Percentiles rank a stretch among this genome's conserved stretches.
Evolutionary conservation across 2,888 invertebrate genomes (phyloP).

Genomic region (Leuctra nigra): DNA sequence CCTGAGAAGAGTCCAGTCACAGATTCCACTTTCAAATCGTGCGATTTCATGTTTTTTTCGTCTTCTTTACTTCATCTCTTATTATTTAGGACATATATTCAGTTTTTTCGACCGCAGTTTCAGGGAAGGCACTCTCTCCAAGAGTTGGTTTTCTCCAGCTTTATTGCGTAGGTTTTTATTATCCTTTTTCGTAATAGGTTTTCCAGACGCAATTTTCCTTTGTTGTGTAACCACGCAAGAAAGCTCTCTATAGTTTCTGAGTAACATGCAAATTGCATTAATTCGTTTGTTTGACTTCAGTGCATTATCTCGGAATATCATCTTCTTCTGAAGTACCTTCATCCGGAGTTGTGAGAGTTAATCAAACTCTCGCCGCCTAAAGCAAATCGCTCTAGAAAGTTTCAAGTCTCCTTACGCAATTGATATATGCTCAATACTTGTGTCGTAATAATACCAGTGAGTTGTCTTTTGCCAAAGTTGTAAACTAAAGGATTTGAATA

Average conservation of each 20-base stretch:
- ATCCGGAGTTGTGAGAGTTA: background rate
- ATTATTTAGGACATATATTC: no score
- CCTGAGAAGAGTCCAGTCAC: no score
- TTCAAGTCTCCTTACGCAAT: background rate
- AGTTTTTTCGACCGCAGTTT: no score
- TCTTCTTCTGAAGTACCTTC: background rate
- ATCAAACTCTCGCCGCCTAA: background rate
- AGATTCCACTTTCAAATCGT: no score
- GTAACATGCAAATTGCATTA: background rate
- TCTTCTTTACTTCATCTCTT: no score
- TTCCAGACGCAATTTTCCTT: background rate
- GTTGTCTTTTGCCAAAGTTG: constrained; percentile 1
- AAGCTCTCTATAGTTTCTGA: background rate
- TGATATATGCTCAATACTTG: background rate
- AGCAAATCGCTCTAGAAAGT: background rate
- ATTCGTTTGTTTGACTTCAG: background rate
- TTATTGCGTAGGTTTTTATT: no score
- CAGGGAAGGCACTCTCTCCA: no score
- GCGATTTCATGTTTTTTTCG: no score
- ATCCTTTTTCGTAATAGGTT: background rate
- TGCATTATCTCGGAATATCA: background rate
- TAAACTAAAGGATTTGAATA: background rate
- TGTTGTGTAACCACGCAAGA: no score
- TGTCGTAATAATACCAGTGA: background rate
- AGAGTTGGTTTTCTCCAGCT: no score